Percentiles rank a stretch among this genome's conserved stretches.
Evolutionary conservation across 2,888 invertebrate genomes (phyloP).

Genomic region (Noctua pronuba): DNA sequence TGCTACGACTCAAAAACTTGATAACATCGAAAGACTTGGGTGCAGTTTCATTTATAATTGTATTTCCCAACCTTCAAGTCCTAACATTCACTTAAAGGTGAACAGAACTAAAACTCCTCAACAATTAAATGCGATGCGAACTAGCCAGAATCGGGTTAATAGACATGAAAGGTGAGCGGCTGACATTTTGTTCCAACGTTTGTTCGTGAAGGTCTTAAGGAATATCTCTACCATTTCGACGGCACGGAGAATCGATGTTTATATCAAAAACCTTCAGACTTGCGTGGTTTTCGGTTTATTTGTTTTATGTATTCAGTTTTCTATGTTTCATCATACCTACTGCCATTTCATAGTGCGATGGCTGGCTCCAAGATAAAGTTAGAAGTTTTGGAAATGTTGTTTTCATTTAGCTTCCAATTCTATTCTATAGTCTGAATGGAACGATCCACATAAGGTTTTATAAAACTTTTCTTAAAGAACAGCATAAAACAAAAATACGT

Average conservation of each 20-base stretch:
- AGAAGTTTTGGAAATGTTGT: background rate
- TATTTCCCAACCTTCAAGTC: constrained; percentile 27
- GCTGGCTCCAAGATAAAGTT: background rate
- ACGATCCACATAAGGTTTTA: background rate
- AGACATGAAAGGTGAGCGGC: constrained; percentile 63
- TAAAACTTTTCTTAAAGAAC: background rate
- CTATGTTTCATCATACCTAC: background rate
- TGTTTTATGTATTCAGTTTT: constrained; percentile 12
- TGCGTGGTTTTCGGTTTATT: constrained; percentile 12
- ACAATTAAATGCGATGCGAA: constrained; percentile 57
- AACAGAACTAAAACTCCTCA: constrained; percentile 30
- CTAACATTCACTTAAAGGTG: constrained; percentile 48
- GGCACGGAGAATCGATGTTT: constrained; percentile 33
- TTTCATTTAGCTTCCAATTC: background rate
- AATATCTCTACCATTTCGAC: constrained; percentile 52
- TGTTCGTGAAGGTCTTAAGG: constrained; percentile 51
- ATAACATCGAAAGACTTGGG: background rate
- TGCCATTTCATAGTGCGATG: constrained; percentile 1
- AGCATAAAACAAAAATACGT: background rate
- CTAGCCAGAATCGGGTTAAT: constrained; percentile 63
- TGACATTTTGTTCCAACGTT: constrained; percentile 62
- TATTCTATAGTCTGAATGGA: background rate
- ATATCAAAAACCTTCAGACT: constrained; percentile 31
- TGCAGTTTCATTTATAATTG: background rate
- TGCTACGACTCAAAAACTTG: background rate